Base-by-base conservation (phyloP, 64 coral and sea anemone genomes). In the Pachyseris speciosa region DNA sequence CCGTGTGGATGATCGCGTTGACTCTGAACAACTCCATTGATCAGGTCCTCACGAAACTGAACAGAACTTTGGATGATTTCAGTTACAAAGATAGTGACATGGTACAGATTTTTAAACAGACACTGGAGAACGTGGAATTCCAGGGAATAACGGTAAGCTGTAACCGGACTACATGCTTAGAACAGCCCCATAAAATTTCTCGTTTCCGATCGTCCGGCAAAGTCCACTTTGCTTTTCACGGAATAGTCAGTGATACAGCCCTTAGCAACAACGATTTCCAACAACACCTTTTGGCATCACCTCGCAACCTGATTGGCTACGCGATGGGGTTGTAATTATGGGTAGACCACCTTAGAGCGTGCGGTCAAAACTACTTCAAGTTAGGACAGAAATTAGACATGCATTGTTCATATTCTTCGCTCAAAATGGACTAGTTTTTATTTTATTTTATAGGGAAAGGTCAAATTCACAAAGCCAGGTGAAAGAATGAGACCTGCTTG, bases 121-220 rank as follows among this genome's bases (percentile, higher is more conserved):
- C 89, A 3, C 19, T 85, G 12, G 19, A 85, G 34, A 69, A 22
- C 4, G 0, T 92, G 67, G 28, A 59, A 20, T 84, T 92, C 51
- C 66, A 28, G n/a, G 89, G 89, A 58, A 63, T 84, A 38, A 92
- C 89, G 89, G 89, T 91, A 83, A 8, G 26, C n/a, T n/a, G n/a
- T n/a, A n/a, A n/a, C n/a, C n/a, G n/a, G n/a, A n/a, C n/a, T n/a
- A n/a, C n/a, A n/a, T n/a, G n/a, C n/a, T n/a, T n/a, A n/a, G n/a
- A n/a, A n/a, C n/a, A n/a, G n/a, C n/a, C n/a, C n/a, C n/a, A n/a
- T n/a, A n/a, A n/a, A n/a, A n/a, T n/a, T n/a, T n/a, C n/a, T n/a
- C n/a, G n/a, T n/a, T n/a, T n/a, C n/a, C n/a, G n/a, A n/a, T n/a
- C n/a, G n/a, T n/a, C n/a, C n/a, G n/a, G n/a, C n/a, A n/a, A n/a